phyloP scores from a whole-genome alignment of 2,888 invertebrate species.

The Drosophila ezoana region DNA sequence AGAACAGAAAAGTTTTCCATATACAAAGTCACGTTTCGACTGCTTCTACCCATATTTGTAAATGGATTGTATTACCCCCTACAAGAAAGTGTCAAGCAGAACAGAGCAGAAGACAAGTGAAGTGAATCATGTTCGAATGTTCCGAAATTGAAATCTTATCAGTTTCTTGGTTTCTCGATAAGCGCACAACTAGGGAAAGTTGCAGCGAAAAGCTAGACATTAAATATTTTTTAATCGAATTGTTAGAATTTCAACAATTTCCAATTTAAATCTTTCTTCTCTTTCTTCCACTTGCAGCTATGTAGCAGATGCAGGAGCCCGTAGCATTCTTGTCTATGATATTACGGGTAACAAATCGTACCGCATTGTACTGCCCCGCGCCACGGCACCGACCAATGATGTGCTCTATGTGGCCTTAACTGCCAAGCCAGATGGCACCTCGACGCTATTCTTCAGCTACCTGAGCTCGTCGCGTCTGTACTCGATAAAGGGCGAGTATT shows the following conservation, averaged over 20 bases:
- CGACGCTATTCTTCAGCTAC: slow-evolving; percentile 87
- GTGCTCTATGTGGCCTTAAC: slow-evolving; percentile 87
- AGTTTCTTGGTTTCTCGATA: slow-evolving; percentile 8
- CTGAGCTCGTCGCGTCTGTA: slow-evolving; percentile 86
- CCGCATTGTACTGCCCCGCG: slow-evolving; percentile 87
- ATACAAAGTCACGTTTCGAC: too few species aligned
- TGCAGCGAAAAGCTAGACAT: neutral
- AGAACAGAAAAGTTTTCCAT: too few species aligned
- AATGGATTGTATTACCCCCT: too few species aligned
- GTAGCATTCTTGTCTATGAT: slow-evolving; percentile 86
- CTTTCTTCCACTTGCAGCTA: slow-evolving; percentile 63
- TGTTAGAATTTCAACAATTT: neutral
- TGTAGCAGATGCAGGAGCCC: slow-evolving; percentile 84
- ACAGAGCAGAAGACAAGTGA: neutral
- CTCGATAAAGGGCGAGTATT: slow-evolving; percentile 86
- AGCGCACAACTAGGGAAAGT: slow-evolving; percentile 2
- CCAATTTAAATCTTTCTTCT: neutral
- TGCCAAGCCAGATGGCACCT: slow-evolving; percentile 85
- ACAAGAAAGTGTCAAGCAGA: too few species aligned
- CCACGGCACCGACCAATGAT: slow-evolving; percentile 86
- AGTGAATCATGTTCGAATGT: neutral
- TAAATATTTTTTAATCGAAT: slow-evolving; percentile 4
- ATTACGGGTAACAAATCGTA: slow-evolving; percentile 86
- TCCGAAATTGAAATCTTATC: slow-evolving; percentile 27
- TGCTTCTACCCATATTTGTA: too few species aligned